Evolutionary conservation across 2,888 invertebrate species (phyloP).

Genomic region (Pachycephus smyrnensis): DNA sequence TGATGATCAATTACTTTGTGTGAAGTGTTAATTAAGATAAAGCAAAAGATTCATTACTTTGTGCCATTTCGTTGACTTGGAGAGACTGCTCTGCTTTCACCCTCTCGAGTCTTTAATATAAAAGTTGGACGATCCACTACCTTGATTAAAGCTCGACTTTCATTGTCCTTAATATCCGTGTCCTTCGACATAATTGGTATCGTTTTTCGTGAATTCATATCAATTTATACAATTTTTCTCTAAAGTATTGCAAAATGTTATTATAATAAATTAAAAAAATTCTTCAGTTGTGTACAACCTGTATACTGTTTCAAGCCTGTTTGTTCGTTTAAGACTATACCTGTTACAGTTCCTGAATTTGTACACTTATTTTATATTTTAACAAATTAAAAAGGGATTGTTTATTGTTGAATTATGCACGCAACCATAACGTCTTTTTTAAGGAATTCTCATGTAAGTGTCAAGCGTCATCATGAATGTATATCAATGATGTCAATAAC

Average conservation of each 20-base stretch:
- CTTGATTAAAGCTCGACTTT: slow-evolving; percentile 53
- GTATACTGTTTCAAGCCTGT: not conserved
- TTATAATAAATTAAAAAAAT: not conserved
- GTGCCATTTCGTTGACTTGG: slow-evolving; percentile 70
- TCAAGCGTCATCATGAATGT: not conserved
- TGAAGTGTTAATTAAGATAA: not conserved
- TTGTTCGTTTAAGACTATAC: not conserved
- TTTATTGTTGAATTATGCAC: not conserved
- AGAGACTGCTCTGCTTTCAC: slow-evolving; percentile 72
- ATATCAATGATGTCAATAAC: not conserved
- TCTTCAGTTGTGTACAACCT: not conserved
- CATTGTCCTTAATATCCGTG: slow-evolving; percentile 52
- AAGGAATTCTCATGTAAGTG: not conserved
- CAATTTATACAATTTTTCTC: not conserved
- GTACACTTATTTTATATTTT: too few relatives aligned
- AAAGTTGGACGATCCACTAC: slow-evolving; percentile 72
- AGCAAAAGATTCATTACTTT: slow-evolving; percentile 39
- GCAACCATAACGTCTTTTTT: not conserved
- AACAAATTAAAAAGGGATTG: not conserved
- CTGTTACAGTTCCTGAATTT: too few relatives aligned
- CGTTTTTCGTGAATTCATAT: slow-evolving; percentile 53
- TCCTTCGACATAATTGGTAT: slow-evolving; percentile 51
- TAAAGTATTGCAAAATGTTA: not conserved
- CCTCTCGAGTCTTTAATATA: slow-evolving; percentile 76
- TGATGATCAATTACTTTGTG: not conserved